These are phyloP conservation scores for Ophioninae sp. DNA, from an alignment of 2,888 invertebrate genomes.

Conservation along the genomic window DNA sequence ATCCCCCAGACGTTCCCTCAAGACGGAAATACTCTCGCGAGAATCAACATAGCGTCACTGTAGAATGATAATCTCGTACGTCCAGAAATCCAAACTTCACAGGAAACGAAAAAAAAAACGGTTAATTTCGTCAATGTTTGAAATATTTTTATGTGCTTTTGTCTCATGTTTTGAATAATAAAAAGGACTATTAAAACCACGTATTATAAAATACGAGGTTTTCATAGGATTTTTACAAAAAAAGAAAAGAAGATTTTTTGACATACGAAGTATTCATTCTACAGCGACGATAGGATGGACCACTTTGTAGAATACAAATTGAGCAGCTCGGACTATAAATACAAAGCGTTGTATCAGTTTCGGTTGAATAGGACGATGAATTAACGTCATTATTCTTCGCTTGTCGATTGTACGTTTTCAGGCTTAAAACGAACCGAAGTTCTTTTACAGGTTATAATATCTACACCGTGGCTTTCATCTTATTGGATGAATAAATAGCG, in stretches of 20 bases:
- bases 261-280: too few species aligned
- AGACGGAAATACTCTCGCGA: slow-evolving; percentile 27
- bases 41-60: background rate
- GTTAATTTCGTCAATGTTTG: too few species aligned
- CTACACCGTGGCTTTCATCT: background rate
- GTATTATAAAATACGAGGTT: too few species aligned
- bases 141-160: too few species aligned
- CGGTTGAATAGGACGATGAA: background rate
- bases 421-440: background rate
- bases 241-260: too few species aligned
- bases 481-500: background rate
- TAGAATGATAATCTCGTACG: too few species aligned
- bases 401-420: background rate
- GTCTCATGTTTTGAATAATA: too few species aligned
- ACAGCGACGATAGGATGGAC: too few species aligned
- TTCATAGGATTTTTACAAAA: too few species aligned
- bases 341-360: background rate
- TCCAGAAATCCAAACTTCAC: too few species aligned
- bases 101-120: too few species aligned
- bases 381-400: background rate
- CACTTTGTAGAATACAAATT: background rate
- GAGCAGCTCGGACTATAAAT: background rate
- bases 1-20: background rate
- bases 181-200: too few species aligned
- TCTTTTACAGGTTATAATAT: background rate